Conservation (phyloP, 2,888 invertebrate genomes). For the Hirtodrosophila alboralis region DNA sequence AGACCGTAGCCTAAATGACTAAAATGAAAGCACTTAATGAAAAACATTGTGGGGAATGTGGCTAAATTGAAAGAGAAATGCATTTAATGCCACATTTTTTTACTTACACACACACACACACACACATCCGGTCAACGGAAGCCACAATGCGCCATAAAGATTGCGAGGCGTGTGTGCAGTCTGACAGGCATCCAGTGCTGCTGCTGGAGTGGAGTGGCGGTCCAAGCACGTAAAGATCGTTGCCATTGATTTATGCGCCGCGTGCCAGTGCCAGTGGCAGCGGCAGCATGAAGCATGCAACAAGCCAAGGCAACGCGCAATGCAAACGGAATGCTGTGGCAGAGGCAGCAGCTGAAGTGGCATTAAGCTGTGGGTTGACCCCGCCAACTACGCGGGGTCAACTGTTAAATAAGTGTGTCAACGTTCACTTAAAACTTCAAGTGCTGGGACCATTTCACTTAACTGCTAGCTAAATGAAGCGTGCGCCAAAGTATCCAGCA, state of each 20-base stretch:
- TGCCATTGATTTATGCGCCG: conserved; percentile 79
- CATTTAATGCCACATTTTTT: conserved; percentile 76
- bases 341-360: background rate
- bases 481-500: conserved; percentile 61
- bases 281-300: conserved; percentile 77
- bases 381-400: conserved; percentile 55
- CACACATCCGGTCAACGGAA: too few relatives aligned
- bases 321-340: conserved; percentile 12
- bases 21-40: conserved; percentile 69
- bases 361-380: conserved; percentile 1
- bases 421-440: too few relatives aligned
- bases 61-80: conserved; percentile 77
- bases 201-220: conserved; percentile 44
- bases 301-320: conserved; percentile 60
- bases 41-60: conserved; percentile 60
- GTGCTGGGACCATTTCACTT: conserved; percentile 20
- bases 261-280: conserved; percentile 64
- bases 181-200: conserved; percentile 20
- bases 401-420: conserved; percentile 76
- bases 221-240: conserved; percentile 75
- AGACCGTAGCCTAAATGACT: conserved; percentile 58
- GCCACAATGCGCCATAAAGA: conserved; percentile 77
- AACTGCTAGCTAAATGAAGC: conserved; percentile 57
- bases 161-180: conserved; percentile 52
- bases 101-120: conserved; percentile 57